Base-by-base conservation (phyloP, 2,113 vertebrate genomes). In the Phylloscopus trochiloides region DNA sequence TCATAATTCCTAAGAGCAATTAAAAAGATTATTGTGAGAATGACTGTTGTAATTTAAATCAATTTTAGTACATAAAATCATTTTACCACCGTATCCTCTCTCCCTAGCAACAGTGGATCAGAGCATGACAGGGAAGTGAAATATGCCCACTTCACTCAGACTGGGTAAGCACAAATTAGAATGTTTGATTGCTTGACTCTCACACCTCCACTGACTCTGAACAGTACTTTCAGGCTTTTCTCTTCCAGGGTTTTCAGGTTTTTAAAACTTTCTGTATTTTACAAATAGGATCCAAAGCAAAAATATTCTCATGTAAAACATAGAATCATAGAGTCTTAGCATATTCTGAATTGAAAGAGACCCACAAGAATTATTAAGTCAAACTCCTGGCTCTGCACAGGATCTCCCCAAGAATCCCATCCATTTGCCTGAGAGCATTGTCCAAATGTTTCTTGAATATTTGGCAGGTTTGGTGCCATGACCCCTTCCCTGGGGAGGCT, bases 1-100 rank as follows among this genome's bases (percentile, higher is more conserved):
- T 95, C 28, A 16, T 81, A 93, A 95, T 93, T 94, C 95, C 91
- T 89, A 76, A 57, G 91, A 96, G 92, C 93, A 96, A 97, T 96
- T 96, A 96, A 96, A 96, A 93, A 32, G 58, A 91, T 90, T 95
- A 91, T 86, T 91, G 38, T 86, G 72, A 92, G 86, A 96, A 94
- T 57, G 66, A 88, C 59, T 85, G 68, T 25, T 83, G 79, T 88
- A 96, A 97, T 96, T 96, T 96, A 95, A 95, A 97, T 97, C 57
- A 86, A 90, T 93, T 95, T 97, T 95, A 94, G 71, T 86, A 73
- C 84, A 61, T 81, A 90, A 94, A 93, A 42, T 90, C 24, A 59
- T 92, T 96, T 96, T 95, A 58, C 40, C 20, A 55, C 62, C 9
- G 1, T 75, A 93, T 89, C 38, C 29, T 83, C 78, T 82, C 61